These are phyloP conservation scores for Platygyra sinensis DNA, from an alignment of 64 coral and sea anemone species.

Conservation along the genomic window DNA sequence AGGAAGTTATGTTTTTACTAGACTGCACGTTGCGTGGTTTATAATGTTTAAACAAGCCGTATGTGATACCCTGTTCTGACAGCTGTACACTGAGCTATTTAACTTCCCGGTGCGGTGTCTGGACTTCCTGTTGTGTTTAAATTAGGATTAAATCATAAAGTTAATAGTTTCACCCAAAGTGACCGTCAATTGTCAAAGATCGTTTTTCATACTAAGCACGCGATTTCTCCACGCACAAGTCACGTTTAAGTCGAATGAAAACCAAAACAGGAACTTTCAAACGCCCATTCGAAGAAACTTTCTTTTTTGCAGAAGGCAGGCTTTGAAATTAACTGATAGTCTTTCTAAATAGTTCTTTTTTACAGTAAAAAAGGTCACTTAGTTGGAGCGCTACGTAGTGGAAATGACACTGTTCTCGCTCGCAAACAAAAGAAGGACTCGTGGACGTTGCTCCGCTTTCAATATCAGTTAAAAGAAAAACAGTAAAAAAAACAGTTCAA, in stretches of 20 bases:
- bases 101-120: neutral
- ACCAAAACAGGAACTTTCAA: neutral
- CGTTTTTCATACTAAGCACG: neutral
- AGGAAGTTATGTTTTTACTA: neutral
- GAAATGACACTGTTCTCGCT: too few species aligned
- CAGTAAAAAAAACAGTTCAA: too few species aligned
- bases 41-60: conserved; percentile 16
- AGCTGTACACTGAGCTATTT: conserved; percentile 18
- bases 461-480: too few species aligned
- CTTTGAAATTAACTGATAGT: neutral
- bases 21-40: conserved; percentile 11
- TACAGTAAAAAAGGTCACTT: too few species aligned
- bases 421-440: too few species aligned
- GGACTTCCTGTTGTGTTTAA: neutral
- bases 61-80: conserved; percentile 33
- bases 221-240: neutral
- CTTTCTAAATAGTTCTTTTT: too few species aligned
- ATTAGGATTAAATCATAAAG: neutral
- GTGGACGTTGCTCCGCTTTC: too few species aligned
- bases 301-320: neutral
- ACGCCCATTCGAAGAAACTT: neutral
- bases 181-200: neutral
- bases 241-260: neutral
- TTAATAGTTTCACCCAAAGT: neutral
- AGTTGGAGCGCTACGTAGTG: too few species aligned